A percentile compares a stretch with the other conserved stretches of the same genome.
Evolutionary conservation across 2,888 invertebrate genomes (phyloP).

Genomic region (Biston betularia): DNA sequence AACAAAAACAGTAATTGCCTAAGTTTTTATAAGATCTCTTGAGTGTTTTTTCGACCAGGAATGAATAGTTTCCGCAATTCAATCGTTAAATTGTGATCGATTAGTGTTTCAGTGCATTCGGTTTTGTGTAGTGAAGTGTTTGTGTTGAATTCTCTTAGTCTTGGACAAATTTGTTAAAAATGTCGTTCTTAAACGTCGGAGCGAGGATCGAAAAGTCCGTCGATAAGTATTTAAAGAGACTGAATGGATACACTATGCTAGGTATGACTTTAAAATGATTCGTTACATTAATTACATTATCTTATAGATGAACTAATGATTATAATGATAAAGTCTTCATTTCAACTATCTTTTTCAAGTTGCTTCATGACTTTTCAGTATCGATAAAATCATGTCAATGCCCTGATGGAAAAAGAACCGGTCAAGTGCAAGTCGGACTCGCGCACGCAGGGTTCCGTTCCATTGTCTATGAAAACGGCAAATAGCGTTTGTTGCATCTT

Average conservation of each 20-base stretch:
- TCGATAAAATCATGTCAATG: too few species aligned
- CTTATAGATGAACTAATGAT: neutral
- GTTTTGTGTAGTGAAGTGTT: slow-evolving; percentile 22
- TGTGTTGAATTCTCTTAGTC: slow-evolving; percentile 13
- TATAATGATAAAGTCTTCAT: neutral
- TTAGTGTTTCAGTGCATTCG: slow-evolving; percentile 15
- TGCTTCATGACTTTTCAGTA: neutral
- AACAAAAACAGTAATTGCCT: slow-evolving; percentile 34
- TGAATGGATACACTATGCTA: slow-evolving; percentile 70
- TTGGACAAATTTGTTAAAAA: slow-evolving; percentile 31
- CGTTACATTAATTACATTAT: neutral
- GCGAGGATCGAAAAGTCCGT: slow-evolving; percentile 59
- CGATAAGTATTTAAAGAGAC: slow-evolving; percentile 63
- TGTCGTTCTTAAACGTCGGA: slow-evolving; percentile 54
- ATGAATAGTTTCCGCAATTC: slow-evolving; percentile 22
- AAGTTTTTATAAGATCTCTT: slow-evolving; percentile 24
- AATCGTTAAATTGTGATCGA: slow-evolving; percentile 7
- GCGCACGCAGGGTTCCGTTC: too few species aligned
- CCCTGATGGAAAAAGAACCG: neutral
- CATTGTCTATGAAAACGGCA: too few species aligned
- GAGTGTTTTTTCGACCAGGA: slow-evolving; percentile 25
- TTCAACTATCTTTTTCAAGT: neutral
- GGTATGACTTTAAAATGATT: slow-evolving; percentile 55
- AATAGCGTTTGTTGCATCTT: too few species aligned
- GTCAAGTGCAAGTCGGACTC: too few species aligned